Base-by-base conservation (phyloP, 2,113 vertebrate species). In the Cynocephalus volans region DNA sequence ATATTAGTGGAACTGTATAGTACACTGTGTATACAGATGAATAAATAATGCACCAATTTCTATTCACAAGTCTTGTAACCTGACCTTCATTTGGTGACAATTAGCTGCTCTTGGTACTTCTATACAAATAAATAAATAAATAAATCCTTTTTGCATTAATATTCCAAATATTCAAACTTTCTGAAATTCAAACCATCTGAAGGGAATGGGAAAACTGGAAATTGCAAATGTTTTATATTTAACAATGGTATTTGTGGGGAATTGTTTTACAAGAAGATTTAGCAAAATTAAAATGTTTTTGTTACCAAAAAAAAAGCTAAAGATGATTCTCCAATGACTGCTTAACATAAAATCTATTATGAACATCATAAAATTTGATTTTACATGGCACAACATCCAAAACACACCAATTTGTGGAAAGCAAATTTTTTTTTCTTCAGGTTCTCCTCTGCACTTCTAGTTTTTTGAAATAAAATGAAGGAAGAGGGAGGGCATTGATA, bases 391-490 rank as follows among this genome's bases (percentile, higher is more conserved):
- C 41, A 14, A 60, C 6, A 2, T 60, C 23, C 58, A 73, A 90
- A 80, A 64, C 19, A 65, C 64, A 54, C 1, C 23, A 45, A 58
- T 48, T 77, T 83, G 41, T 41, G 41, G 41, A 41, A 41, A 41
- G 41, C 41, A 41, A 41, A 41, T 18, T 36, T 65, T 54, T 19
- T 50, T 62, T 72, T 56, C 45, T 50, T 86, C 69, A 48, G 67
- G 15, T n/a, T 95, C 62, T 80, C n/a, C 69, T 77, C 28, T 48
- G 28, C 54, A 62, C 15, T 80, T 70, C 41, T 19, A 95, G 77
- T 58, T 58, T 65, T 77, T 93, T 83, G 75, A 69, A 75, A 76
- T 90, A 60, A 96, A 95, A 80, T 83, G 33, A 94, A 11, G 31
- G 10, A 75, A 11, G 13, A 26, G 26, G 23, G 17, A 84, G 58